Evolutionary conservation across 2,113 vertebrate genomes (phyloP).

Genomic region (Telmatochromis sp.): DNA sequence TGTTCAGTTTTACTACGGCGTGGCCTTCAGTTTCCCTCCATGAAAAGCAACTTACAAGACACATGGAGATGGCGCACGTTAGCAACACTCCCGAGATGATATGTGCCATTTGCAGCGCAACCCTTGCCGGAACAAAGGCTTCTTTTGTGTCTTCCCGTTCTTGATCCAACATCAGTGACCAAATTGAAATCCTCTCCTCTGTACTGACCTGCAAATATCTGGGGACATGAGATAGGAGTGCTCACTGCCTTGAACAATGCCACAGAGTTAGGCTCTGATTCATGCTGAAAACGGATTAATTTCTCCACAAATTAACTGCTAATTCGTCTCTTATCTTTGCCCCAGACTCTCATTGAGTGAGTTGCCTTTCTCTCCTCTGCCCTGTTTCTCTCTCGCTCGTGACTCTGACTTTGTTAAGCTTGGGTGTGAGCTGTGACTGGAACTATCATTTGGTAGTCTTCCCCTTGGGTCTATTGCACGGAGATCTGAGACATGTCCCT

Average conservation of each 20-base stretch:
- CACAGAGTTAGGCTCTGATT: conserved; percentile 39
- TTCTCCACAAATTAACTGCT: conserved; percentile 66
- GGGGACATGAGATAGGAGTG: conserved; percentile 62
- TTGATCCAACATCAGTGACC: conserved; percentile 53
- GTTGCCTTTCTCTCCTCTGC: conserved; percentile 8
- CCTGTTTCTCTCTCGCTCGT: not conserved
- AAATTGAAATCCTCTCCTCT: conserved; percentile 67
- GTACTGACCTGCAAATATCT: conserved; percentile 66
- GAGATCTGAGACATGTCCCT: conserved; percentile 18
- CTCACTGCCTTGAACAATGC: conserved; percentile 57
- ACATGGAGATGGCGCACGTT: not conserved
- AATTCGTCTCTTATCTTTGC: conserved; percentile 71
- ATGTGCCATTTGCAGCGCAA: conserved; percentile 42
- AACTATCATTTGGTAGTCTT: not conserved
- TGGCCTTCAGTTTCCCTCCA: conserved; percentile 19
- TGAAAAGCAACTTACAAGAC: conserved; percentile 11
- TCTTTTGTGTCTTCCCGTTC: conserved; percentile 33
- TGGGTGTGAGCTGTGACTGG: not conserved
- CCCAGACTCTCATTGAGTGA: conserved; percentile 54
- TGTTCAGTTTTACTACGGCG: conserved; percentile 26
- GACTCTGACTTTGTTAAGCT: conserved; percentile 31
- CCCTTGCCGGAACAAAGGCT: conserved; percentile 47
- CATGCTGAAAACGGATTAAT: conserved; percentile 66
- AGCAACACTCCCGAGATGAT: conserved; percentile 24
- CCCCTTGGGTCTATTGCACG: conserved; percentile 1